Base-by-base conservation (phyloP, 2,797 vertebrate genomes). In the Notolepis coatsorum region DNA sequence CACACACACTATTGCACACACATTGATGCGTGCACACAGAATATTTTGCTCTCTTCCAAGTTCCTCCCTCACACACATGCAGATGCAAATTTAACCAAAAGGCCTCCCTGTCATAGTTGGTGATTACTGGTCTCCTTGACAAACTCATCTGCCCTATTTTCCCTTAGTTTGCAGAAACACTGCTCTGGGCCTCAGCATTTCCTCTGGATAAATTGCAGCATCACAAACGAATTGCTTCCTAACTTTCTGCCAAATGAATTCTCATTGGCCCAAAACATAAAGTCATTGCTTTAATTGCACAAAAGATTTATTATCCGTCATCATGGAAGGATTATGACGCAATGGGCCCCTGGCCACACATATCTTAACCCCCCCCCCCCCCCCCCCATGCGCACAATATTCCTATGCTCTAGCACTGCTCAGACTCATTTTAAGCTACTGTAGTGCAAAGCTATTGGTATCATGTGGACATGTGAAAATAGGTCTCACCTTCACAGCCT, bases 211-310 rank as follows among this genome's bases (percentile, higher is more conserved):
- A 65, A 85, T 73, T 70, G 73, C 49, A 49, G 79, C 65, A 60
- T 65, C 64, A 20, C 48, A 18, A 61, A 72, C 28, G 75, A 82
- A 81, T 73, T 75, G 61, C 68, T 57, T 76, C 60, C 69, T 61
- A 72, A 68, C 73, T 80, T 68, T 65, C 48, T 52, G 73, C 62
- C 54, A 81, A 80, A 84, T 79, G 41, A 70, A 71, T 51, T 49
- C 24, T 46, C 12, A 35, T 20, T 65, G 60, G 24, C 3, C 8
- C 28, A 47, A 48, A 41, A 71, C 6, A 59, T 13, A 28, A 55
- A 24, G 23, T 33, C 1, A 5, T 8, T 5, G 5, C 55, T 43
- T 28, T 15, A 49, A 27, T 37, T 50, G 23, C 25, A 15, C 35
- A 4, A 31, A 45, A 8, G n/a, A 21, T 61, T 50, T 27, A 47